Evolutionary conservation across 2,888 invertebrate genomes (phyloP), one percentile per base, ranked within the genome.

Genomic region (Micoletzkya japonica): DNA sequence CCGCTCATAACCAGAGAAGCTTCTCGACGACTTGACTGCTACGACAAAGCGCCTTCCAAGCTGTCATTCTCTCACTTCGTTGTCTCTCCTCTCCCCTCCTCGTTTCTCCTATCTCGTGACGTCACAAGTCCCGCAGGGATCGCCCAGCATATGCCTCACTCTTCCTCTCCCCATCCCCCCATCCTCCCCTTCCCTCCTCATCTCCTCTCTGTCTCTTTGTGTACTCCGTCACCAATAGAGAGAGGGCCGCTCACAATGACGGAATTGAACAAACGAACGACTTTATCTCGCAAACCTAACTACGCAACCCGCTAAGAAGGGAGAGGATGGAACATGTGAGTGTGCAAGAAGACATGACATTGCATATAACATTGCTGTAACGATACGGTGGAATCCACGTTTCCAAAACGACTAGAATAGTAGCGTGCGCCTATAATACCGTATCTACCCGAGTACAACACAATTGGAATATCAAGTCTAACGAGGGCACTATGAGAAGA

Each of bases 71-170:
- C 44, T 44, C 32, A n/a, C 17, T 7, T 10, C 44, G 44, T 44
- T 28, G 28, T 36, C n/a, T 17, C 32, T 39, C 59, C n/a, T 37
- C 26, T 20, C 20, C 32, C 26, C 57, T 7, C 44, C 49, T 30
- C 37, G 39, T 49, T 39, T 26, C 20, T 7, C 36, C 28, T 28
- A 30, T 4, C 44, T 26, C 2, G n/a, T 61, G 60, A 61, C 60
- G 60, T 61, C 60, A 61, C 44, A 26, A 61, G 60, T 44, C 60
- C 37, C 60, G 26, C 44, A 24, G 60, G 60, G 32, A 61, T 28
- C 60, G 28, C 28, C 60, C 44, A 20, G 44, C 10, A 44, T 10
- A 44, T 44, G 44, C 60, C 7, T 39, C 39, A 39, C 39, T 28
- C 10, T n/a, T 52, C n/a, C 28, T 2, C 44, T 34, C 24, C 49